phyloP scores from a whole-genome alignment of 2,888 invertebrate genomes.

The Neoitamus cyanurus region DNA sequence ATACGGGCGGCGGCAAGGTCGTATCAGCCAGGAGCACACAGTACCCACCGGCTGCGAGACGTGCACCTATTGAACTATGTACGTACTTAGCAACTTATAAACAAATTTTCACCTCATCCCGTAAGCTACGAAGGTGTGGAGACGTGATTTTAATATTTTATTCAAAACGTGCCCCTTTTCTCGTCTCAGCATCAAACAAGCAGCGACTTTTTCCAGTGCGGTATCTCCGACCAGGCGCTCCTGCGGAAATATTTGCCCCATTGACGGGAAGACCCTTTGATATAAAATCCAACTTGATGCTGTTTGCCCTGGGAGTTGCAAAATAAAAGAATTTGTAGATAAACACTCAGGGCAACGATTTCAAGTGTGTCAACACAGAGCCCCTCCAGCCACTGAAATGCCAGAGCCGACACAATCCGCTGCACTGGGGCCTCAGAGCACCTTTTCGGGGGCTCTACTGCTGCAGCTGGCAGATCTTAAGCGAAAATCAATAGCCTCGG shows the following conservation, averaged over 20 bases:
- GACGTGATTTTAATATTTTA: constrained; percentile 48
- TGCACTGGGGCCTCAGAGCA: background rate
- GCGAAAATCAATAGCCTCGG: constrained; percentile 23
- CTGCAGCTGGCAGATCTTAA: background rate
- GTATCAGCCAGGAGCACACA: background rate
- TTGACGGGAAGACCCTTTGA: background rate
- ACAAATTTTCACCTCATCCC: background rate
- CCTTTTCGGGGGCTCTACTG: background rate
- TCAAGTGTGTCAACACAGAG: constrained; percentile 29
- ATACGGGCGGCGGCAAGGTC: background rate
- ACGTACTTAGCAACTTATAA: background rate
- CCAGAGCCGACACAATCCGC: background rate
- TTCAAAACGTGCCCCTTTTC: constrained; percentile 5
- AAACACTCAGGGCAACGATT: constrained; percentile 35
- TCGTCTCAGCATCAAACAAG: background rate
- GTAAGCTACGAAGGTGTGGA: background rate
- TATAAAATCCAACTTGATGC: constrained; percentile 32
- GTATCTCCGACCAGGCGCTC: background rate
- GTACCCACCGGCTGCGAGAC: background rate
- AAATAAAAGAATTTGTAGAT: constrained; percentile 44
- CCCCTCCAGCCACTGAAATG: background rate
- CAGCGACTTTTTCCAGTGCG: background rate
- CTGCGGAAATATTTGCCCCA: background rate
- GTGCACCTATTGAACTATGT: background rate
- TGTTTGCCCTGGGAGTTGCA: constrained; percentile 27